Conservation (phyloP, 23 tunicate species). For the Styela clava region DNA sequence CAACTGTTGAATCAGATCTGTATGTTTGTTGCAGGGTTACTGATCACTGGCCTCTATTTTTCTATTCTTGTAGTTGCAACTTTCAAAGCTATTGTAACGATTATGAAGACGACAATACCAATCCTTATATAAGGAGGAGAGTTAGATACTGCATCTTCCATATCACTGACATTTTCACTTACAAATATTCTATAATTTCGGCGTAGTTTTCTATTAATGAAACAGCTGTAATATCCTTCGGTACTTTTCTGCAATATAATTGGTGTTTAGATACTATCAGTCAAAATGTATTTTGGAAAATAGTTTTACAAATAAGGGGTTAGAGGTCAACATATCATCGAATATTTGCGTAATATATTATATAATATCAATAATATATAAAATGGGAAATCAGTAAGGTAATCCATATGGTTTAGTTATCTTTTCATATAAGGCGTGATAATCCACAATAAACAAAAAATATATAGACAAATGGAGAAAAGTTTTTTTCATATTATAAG, state of each 20-base stretch:
- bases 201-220: slow-evolving; percentile 31
- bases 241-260: slow-evolving; percentile 5
- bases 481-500: too few relatives aligned
- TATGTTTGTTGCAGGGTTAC: too few relatives aligned
- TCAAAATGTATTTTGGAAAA: not conserved
- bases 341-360: not conserved
- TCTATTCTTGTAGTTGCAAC: slow-evolving; percentile 13
- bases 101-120: not conserved
- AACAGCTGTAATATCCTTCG: slow-evolving; percentile 61
- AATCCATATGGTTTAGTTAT: too few relatives aligned
- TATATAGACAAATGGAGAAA: too few relatives aligned
- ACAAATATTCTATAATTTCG: slow-evolving; percentile 1
- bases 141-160: not conserved
- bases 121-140: slow-evolving; percentile 10
- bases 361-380: not conserved
- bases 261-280: not conserved
- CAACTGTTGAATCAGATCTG: too few relatives aligned
- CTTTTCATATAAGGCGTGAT: too few relatives aligned
- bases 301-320: not conserved
- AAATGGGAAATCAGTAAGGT: not conserved
- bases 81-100: slow-evolving; percentile 10
- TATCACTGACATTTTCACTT: not conserved
- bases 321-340: not conserved
- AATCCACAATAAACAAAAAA: too few relatives aligned
- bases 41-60: not conserved